Base-by-base conservation (phyloP, 2,888 invertebrate species). In the Lamproptera curius region DNA sequence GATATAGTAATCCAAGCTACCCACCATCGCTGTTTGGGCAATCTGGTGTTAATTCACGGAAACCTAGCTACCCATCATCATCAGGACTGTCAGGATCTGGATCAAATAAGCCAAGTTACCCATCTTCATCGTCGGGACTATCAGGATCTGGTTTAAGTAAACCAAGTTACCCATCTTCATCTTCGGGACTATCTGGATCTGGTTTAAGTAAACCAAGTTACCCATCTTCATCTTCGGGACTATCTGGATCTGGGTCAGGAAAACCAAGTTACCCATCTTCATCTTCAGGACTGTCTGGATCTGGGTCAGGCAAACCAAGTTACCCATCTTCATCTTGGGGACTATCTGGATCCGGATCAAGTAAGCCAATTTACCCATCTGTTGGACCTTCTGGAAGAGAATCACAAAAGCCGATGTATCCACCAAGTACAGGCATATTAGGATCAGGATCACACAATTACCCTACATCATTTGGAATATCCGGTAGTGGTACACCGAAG, bases 21-120 rank as follows among this genome's bases (percentile, higher is more conserved):
- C 53, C 54, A 1, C 50, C 50, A 5, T 52, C 54, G 8, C 57
- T 55, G 1, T 42, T 38, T 8, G 42, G 53, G 11, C 42, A 42
- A n/a, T 55, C 54, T 10, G 54, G 56, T n/a, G 53, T 47, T 0
- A 45, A 54, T 26, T 58, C 46, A 11, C 47, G 54, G 33, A 17
- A 31, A 14, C 42, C 46, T 23, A 45, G 39, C 31, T 51, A 54
- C 1, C 53, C 56, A 2, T 60, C 62, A 1, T 50, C 46, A 1
- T 53, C 60, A 4, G 60, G 62, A 14, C 15, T 57, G 2, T 63
- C 61, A 1, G 60, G 62, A 31, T 51, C 46, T 35, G 52, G 54
- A 26, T 45, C 49, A 31, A 36, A 39, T 34, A 35, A 39, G 13
- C 16, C 41, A 2, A 28, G 42, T 13, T 51, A 40, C 28, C 43